phyloP scores from a whole-genome alignment of 2,797 vertebrate genomes.

The Prionace glauca region DNA sequence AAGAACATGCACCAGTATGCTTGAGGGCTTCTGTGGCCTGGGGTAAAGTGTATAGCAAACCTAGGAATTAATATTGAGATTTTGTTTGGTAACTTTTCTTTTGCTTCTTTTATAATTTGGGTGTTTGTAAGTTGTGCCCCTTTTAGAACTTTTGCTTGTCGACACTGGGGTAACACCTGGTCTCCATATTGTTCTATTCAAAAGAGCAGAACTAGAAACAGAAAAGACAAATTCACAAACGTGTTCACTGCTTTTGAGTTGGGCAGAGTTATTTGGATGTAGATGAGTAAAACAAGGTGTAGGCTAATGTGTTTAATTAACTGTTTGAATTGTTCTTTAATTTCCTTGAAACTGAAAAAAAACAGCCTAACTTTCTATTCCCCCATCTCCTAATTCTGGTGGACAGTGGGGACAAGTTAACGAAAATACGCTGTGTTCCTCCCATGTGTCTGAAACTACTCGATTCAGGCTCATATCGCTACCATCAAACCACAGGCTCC shows the following conservation, averaged over 20 bases:
- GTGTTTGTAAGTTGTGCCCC: background rate
- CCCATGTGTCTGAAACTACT: background rate
- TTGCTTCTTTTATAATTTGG: background rate
- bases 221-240: too few species aligned
- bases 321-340: background rate
- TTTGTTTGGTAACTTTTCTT: background rate
- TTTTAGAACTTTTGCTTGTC: background rate
- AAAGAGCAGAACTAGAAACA: background rate
- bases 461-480: background rate
- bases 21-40: background rate
- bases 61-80: background rate
- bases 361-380: background rate
- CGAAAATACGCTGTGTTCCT: background rate
- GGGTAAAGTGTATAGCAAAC: background rate
- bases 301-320: background rate
- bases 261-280: background rate
- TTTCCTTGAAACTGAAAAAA: background rate
- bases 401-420: background rate
- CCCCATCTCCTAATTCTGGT: background rate
- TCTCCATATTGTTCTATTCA: background rate
- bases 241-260: background rate
- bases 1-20: background rate
- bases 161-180: background rate
- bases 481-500: constrained; percentile 10
- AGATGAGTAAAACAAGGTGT: background rate